Evolutionary conservation across 1,140 invertebrate genomes (phyloP), one percentile per base, ranked within the genome.

Genomic region (Drosophila dunni): DNA sequence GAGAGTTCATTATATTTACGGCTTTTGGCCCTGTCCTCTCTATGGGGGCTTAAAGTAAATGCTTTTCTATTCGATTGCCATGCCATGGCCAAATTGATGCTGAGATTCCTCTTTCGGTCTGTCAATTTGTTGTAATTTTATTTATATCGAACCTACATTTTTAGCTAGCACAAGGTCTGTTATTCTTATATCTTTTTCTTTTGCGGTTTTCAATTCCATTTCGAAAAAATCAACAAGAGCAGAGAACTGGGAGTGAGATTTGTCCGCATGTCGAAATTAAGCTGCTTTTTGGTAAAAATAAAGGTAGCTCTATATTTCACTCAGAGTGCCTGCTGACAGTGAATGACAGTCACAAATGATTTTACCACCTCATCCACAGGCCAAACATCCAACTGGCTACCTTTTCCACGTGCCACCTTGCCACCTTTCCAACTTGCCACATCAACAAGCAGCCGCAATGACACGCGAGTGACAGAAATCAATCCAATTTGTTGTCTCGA

Each of bases 291-390:
- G 53, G 53, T n/a, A 42, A 45, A 58, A 45, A 33, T 44, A 58
- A 45, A 44, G 40, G 29, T 42, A 29, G 20, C 36, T 40, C 17
- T 46, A 36, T 57, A 42, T 57, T 42, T 57, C 33, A 58, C 20
- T 8, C 57, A 24, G 44, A 17, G 38, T 53, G 62, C 50, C 50
- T 20, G 62, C 50, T 64, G 62, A 64, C 62, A 64, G 20, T 64
- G 62, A 64, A 54, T 64, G 62, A 64, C 62, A 64, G 62, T 64
- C 62, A 64, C 50, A 64, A 64, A 64, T 64, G 62, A 54, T 13
- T 64, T 38, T 64, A 63, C 54, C 24, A 29, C 24, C 24, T 29
- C 24, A 29, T 2, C 24, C 24, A 29, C 24, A 29, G 3, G 24
- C 24, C 24, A 29, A 29, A 29, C 24, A 29, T 29, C 24, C 24